Conservation (phyloP, 1,140 invertebrate genomes). For the Drosophila burlai region DNA sequence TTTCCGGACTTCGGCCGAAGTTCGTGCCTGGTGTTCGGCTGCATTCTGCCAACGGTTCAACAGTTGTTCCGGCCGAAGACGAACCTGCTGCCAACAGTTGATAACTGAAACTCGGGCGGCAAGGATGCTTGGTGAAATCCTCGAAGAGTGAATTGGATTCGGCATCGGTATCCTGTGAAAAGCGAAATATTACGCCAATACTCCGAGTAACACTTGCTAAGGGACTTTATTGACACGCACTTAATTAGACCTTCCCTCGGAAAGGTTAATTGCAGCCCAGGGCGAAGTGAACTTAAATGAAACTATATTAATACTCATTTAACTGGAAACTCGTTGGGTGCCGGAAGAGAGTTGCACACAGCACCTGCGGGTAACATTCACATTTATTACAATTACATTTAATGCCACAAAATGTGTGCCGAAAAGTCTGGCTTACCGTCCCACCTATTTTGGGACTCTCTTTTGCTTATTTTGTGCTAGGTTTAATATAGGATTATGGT, state of each 20-base stretch:
- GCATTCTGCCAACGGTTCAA: conserved; percentile 42
- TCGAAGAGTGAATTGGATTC: not conserved
- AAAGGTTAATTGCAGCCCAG: conserved; percentile 9
- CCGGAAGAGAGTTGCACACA: conserved; percentile 21
- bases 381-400: conserved; percentile 58
- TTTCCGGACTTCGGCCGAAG: conserved; percentile 10
- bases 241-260: conserved; percentile 43
- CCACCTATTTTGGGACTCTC: not conserved
- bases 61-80: conserved; percentile 57
- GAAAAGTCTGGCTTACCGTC: not conserved
- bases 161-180: conserved; percentile 12
- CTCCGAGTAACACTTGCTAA: not conserved
- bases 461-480: not conserved
- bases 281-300: conserved; percentile 12
- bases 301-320: conserved; percentile 30
- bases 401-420: conserved; percentile 5
- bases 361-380: conserved; percentile 61
- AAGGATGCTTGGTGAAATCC: conserved; percentile 36
- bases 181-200: not conserved
- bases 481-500: conserved; percentile 13
- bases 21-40: conserved; percentile 9
- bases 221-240: conserved; percentile 10
- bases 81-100: conserved; percentile 55
- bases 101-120: conserved; percentile 69
- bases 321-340: not conserved